Base-by-base conservation (phyloP, 53 echinoderm and acorn worm species). In the Astropecten irregularis region DNA sequence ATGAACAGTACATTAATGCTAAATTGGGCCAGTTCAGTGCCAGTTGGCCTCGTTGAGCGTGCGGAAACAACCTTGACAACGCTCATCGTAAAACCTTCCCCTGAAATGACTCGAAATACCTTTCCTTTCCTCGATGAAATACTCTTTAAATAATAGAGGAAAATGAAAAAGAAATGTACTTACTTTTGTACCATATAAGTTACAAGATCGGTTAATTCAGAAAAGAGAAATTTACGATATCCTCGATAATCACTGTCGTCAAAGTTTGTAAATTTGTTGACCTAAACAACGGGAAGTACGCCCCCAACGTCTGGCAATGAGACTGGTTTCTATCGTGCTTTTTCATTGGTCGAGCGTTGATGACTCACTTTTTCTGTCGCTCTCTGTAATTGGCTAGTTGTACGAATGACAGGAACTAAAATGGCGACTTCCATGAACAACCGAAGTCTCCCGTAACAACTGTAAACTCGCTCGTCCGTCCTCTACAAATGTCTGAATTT, bases 241-340 rank as follows among this genome's bases (percentile, higher is more conserved):
- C 42, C 1, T 11, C 14, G 15, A 18, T n/a, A 3, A 71, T 8
- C 31, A 34, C 29, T 50, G 18, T 19, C 22, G 16, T 11, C 9
- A 66, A 66, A 29, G 48, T 73, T 36, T 16, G 38, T 16, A 4
- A 15, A 40, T 74, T 77, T 77, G 77, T 77, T 77, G 77, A 61
- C 77, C 77, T 77, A 42, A 77, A 77, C 77, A 44, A 77, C 77
- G 62, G 51, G 30, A 60, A 77, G 62, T 14, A 31, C 77, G 77
- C 77, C 77, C 18, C 77, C 77, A 61, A 77, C 77, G 77, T 46
- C 32, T 1, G n/a, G 6, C 20, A 6, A 38, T 19, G 11, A 0
- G 4, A 7, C 10, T 8, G 15, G 15, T 66, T 32, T 6, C 7
- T 32, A 20, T 39, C 66, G 36, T 36, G 4, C 7, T 35, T n/a